Conservation (phyloP, 2,797 vertebrate species). For the Onychomys torridus region DNA sequence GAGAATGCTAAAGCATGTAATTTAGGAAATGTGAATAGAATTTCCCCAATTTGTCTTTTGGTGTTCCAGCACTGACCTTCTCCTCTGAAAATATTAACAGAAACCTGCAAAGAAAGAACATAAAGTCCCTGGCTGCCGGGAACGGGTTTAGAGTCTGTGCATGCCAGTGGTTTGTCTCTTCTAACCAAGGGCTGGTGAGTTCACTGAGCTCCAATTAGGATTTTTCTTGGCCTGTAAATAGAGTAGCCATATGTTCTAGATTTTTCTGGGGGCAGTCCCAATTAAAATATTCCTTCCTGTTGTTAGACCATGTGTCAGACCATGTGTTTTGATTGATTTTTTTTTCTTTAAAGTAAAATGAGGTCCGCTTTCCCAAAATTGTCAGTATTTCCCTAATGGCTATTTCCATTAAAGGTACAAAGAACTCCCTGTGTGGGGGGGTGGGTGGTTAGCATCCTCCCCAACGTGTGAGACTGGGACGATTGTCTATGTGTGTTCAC, state of each 20-base stretch:
- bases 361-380: conserved; percentile 34
- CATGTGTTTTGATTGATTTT: conserved; percentile 75
- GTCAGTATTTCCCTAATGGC: conserved; percentile 19
- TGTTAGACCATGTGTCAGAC: conserved; percentile 78
- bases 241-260: conserved; percentile 76
- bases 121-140: not conserved
- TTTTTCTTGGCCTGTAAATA: conserved; percentile 76
- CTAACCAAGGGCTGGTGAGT: conserved; percentile 3
- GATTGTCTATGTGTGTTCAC: not conserved
- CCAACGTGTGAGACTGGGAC: not conserved
- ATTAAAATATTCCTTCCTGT: conserved; percentile 79
- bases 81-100: conserved; percentile 60
- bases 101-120: conserved; percentile 8
- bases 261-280: conserved; percentile 74
- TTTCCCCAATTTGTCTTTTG: conserved; percentile 58
- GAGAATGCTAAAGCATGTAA: conserved; percentile 44
- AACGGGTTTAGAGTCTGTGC: not conserved
- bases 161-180: conserved; percentile 1
- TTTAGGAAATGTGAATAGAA: conserved; percentile 58
- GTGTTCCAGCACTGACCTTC: conserved; percentile 12
- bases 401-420: not conserved
- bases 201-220: conserved; percentile 40
- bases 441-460: not conserved
- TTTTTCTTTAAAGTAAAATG: conserved; percentile 68
- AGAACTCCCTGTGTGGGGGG: not conserved